These are phyloP conservation scores for Mallotus villosus DNA, from an alignment of 2,797 vertebrate genomes.

Conservation along the genomic window DNA sequence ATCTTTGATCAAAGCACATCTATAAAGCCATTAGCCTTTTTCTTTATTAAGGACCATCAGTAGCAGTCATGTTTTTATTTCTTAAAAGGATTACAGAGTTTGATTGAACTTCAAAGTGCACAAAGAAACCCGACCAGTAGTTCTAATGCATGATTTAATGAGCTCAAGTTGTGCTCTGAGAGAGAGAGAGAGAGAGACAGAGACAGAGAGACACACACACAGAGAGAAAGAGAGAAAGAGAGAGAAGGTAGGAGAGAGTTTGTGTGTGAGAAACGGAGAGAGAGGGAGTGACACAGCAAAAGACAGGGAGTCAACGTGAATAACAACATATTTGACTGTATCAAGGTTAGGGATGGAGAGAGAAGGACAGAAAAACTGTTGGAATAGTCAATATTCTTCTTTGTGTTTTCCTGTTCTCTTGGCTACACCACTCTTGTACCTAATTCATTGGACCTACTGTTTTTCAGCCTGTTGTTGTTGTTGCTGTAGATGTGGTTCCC, in stretches of 20 bases:
- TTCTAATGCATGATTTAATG: background rate
- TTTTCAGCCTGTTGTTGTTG: constrained; percentile 65
- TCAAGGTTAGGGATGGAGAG: background rate
- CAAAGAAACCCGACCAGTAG: background rate
- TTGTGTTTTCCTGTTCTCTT: too few relatives aligned
- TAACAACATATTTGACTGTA: background rate
- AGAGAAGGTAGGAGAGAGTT: too few relatives aligned
- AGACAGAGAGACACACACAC: too few relatives aligned
- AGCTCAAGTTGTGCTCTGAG: background rate
- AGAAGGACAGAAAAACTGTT: background rate
- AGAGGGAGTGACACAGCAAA: too few relatives aligned
- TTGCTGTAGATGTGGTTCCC: constrained; percentile 48
- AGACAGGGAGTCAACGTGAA: too few relatives aligned
- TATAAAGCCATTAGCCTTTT: constrained; percentile 20
- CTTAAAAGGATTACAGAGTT: constrained; percentile 42
- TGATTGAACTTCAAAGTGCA: background rate
- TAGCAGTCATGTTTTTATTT: constrained; percentile 23
- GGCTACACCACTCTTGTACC: background rate
- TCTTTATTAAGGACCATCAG: constrained; percentile 23
- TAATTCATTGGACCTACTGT: constrained; percentile 45
- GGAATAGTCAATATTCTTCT: too few relatives aligned
- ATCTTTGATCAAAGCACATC: constrained; percentile 47
- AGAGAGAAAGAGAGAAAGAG: too few relatives aligned
- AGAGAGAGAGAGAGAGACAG: background rate
- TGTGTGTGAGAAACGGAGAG: too few relatives aligned